phyloP scores from a whole-genome alignment of 1,140 invertebrate species.

The Stegodyphus mimosarum region DNA sequence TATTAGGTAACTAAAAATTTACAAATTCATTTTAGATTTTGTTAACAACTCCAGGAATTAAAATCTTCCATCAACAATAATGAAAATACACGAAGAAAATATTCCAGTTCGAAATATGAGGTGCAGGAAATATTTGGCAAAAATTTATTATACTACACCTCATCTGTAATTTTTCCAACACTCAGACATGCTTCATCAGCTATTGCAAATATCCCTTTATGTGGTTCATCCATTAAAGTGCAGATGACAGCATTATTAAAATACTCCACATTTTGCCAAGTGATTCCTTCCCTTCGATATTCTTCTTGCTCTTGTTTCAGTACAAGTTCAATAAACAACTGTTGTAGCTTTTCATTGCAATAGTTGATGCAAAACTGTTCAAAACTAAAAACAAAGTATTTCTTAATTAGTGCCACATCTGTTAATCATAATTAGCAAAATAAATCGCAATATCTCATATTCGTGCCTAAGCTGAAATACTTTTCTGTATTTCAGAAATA shows the following conservation, averaged over 20 bases:
- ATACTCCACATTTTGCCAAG: conserved; percentile 77
- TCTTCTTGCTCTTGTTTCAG: conserved; percentile 87
- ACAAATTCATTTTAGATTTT: too few relatives aligned
- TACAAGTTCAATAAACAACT: conserved; percentile 76
- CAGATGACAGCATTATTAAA: conserved; percentile 67
- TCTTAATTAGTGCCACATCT: too few relatives aligned
- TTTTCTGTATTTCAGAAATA: too few relatives aligned
- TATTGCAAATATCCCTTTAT: conserved; percentile 91
- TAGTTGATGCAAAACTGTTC: conserved; percentile 90
- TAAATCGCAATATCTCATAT: too few relatives aligned
- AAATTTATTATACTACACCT: conserved; percentile 69
- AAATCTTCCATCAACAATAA: too few relatives aligned
- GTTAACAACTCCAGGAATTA: too few relatives aligned
- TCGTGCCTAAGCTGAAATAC: too few relatives aligned
- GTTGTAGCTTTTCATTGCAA: conserved; percentile 89
- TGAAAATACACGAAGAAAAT: too few relatives aligned
- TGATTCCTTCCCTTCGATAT: conserved; percentile 78
- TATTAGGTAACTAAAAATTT: too few relatives aligned
- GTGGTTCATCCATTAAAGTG: conserved; percentile 76
- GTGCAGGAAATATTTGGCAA: conserved; percentile 16
- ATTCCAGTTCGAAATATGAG: background rate
- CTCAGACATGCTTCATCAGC: conserved; percentile 93
- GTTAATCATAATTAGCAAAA: too few relatives aligned
- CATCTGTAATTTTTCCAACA: conserved; percentile 86
- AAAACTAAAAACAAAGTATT: conserved; percentile 73